Evolutionary conservation across 2,888 invertebrate species (phyloP), one percentile per base, ranked within the genome.

Genomic region (Fabriciana adippe): DNA sequence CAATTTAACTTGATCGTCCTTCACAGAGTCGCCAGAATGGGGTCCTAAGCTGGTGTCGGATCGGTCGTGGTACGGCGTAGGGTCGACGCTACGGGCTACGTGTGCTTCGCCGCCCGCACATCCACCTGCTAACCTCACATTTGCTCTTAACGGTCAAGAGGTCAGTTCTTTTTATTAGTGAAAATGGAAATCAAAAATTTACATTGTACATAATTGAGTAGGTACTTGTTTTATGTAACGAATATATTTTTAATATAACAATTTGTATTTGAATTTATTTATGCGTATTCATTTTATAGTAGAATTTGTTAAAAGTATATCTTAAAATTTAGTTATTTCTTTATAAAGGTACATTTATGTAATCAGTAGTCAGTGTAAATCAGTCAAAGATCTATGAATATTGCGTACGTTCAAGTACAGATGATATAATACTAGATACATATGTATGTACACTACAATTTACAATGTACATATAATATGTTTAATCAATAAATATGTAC

Each of bases 101-200:
- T 96, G 96, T 79, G 95, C 94, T 11, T 93, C 95, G 26, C 95
- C 95, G 16, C 93, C 94, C 16, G 94, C 95, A 62, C 94, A 94
- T 85, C 96, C 96, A 31, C 92, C 95, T 15, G 94, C 94, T 62
- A 96, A 96, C 84, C 92, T 96, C 77, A 96, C 95, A 59, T 96
- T 95, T 92, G 94, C 94, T 73, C 92, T 96, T 64, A 96, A 96
- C 81, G 95, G 94, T 68, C 91, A 87, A 80, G 94, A 89, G 93
- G 95, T 92, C 76, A 71, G 57, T 59, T 15, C 14, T 3, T 41
- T 14, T 21, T 51, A 60, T 15, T 48, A 26, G 1, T 41, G 35
- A n/a, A 26, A 5, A 50, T 48, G 1, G 14, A 48, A 1, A 15
- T 15, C 1, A 11, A 2, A 13, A 15, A 50, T 50, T 60, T 47